Percentiles rank a stretch among this genome's conserved stretches.
These are phyloP conservation scores for Zelleria hepariella DNA, from an alignment of 2,888 invertebrate genomes.

Conservation along the genomic window DNA sequence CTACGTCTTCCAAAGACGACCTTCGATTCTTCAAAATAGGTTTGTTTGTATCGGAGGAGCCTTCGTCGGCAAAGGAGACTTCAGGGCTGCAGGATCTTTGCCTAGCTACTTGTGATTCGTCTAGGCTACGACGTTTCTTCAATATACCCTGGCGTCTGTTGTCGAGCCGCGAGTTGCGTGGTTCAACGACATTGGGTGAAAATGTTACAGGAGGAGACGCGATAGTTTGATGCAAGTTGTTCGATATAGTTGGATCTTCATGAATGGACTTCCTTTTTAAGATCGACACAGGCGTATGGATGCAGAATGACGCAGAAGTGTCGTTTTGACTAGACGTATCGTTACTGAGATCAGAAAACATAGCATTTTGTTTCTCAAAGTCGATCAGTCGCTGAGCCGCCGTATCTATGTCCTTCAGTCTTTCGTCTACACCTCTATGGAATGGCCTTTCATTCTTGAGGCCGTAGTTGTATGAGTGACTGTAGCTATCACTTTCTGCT, in stretches of 20 bases:
- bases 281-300: slow-evolving; percentile 74
- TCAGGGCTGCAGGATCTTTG: slow-evolving; percentile 80
- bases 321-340: slow-evolving; percentile 68
- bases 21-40: slow-evolving; percentile 79
- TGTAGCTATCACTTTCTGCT: slow-evolving; percentile 36
- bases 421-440: slow-evolving; percentile 56
- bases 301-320: slow-evolving; percentile 43
- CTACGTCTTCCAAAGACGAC: slow-evolving; percentile 79
- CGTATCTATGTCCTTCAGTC: slow-evolving; percentile 64
- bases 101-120: slow-evolving; percentile 80
- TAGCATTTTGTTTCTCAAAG: slow-evolving; percentile 69
- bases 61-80: slow-evolving; percentile 72
- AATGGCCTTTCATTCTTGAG: slow-evolving; percentile 38
- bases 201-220: slow-evolving; percentile 83
- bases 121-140: slow-evolving; percentile 86
- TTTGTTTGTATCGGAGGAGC: slow-evolving; percentile 69
- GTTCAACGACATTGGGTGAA: slow-evolving; percentile 81
- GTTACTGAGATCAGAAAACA: slow-evolving; percentile 69
- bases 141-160: slow-evolving; percentile 82
- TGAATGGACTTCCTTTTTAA: slow-evolving; percentile 77
- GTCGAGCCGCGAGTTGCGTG: slow-evolving; percentile 67
- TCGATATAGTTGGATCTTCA: slow-evolving; percentile 63
- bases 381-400: slow-evolving; percentile 69
- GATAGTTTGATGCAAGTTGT: slow-evolving; percentile 64
- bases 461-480: slow-evolving; percentile 49